These are phyloP conservation scores for Poliocrania exsul DNA, from an alignment of 2,797 vertebrate species.

Conservation along the genomic window DNA sequence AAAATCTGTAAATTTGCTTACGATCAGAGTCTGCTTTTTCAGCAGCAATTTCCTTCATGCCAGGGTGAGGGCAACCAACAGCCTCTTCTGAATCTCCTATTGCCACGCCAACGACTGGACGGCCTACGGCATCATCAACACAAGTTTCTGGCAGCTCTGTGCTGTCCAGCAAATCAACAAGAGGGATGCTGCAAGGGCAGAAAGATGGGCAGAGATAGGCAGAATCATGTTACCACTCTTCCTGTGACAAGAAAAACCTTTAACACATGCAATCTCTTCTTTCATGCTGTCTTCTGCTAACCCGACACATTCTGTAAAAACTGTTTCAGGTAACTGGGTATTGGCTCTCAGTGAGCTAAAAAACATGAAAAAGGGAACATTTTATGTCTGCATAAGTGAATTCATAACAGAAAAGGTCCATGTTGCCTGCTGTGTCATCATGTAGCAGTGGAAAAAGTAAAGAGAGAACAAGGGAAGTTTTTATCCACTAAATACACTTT, in stretches of 20 bases:
- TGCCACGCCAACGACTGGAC: constrained; percentile 61
- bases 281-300: neutral
- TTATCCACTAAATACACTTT: neutral
- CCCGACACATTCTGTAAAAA: neutral
- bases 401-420: neutral
- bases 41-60: constrained; percentile 33
- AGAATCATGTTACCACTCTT: neutral
- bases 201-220: constrained; percentile 4
- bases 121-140: constrained; percentile 76
- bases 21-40: constrained; percentile 49
- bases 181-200: constrained; percentile 79
- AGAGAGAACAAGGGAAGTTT: neutral
- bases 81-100: constrained; percentile 71
- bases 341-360: fast-evolving
- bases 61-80: constrained; percentile 43
- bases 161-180: constrained; percentile 76
- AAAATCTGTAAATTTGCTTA: constrained; percentile 34
- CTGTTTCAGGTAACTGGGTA: neutral
- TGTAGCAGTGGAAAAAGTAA: neutral
- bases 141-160: constrained; percentile 84
- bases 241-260: neutral
- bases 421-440: neutral
- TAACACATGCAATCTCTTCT: neutral
- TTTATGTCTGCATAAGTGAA: neutral
- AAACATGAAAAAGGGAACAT: neutral